A percentile compares a stretch with the other conserved stretches of the same genome.
phyloP scores from a whole-genome alignment of 2,113 vertebrate species.

The Lampris incognitus region DNA sequence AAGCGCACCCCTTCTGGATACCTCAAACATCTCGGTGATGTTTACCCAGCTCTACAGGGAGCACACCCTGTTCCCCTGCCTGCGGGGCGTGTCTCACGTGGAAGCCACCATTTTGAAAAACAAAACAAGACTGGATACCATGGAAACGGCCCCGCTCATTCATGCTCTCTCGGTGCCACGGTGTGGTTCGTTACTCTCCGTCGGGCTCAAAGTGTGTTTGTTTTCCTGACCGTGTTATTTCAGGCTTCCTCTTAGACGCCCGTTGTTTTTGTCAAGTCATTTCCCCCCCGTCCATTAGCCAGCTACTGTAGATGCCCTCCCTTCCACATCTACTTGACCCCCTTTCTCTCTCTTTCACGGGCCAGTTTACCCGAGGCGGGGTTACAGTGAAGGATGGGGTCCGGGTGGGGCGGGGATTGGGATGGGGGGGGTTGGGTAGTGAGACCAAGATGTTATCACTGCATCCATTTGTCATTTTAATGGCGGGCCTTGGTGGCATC shows the following conservation, averaged over 20 bases:
- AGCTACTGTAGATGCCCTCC: not conserved
- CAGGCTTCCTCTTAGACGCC: slow-evolving; percentile 18
- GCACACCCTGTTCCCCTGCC: slow-evolving; percentile 42
- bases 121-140: slow-evolving; percentile 61
- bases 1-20: slow-evolving; percentile 56
- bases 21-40: slow-evolving; percentile 69
- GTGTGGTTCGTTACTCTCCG: not conserved
- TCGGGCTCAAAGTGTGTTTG: slow-evolving; percentile 37
- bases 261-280: not conserved
- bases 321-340: too few species aligned
- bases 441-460: not conserved
- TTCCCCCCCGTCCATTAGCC: not conserved
- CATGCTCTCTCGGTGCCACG: not conserved
- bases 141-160: slow-evolving; percentile 43
- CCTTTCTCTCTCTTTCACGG: too few species aligned
- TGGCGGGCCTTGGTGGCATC: slow-evolving; percentile 2
- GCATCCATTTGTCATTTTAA: slow-evolving; percentile 9
- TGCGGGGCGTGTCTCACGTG: slow-evolving; percentile 64
- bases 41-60: slow-evolving; percentile 61
- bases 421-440: slow-evolving; percentile 14
- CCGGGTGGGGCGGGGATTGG: not conserved
- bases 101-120: slow-evolving; percentile 65
- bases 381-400: too few species aligned
- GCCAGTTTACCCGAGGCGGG: too few species aligned
- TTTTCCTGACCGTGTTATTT: slow-evolving; percentile 47